Base-by-base conservation (phyloP, 2,113 vertebrate species). In the Hymenochirus boettgeri region DNA sequence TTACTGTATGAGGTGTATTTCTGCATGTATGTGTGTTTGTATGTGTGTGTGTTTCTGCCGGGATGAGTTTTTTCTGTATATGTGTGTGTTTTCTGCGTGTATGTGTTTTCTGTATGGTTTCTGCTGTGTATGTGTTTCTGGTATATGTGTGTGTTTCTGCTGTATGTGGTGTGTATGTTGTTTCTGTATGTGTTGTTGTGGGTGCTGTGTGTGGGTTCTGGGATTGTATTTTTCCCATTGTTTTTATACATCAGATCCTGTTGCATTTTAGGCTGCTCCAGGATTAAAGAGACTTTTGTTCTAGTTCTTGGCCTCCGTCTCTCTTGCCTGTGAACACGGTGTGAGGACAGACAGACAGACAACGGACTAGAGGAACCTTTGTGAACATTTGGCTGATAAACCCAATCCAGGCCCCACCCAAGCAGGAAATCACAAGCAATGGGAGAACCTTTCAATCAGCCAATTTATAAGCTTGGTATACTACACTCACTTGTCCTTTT, bases 321-420 rank as follows among this genome's bases (percentile, higher is more conserved):
- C 22, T 22, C 31, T 35, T 73, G 79, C 72, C 77, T 82, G 73
- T 81, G 73, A 76, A 80, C 80, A 73, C 75, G 71, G 72, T 79
- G 64, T 65, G n/a, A n/a, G 47, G 74, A 76, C 76, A 73, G 77
- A 75, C 75, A 64, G 45, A 76, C 71, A 53, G 70, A 78, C 74
- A 76, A 71, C 74, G 81, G 76, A 70, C 69, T 77, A 81, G 76
- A 76, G 74, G 70, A 69, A 59, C 72, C 80, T 80, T 85, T 82
- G 74, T 85, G 67, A 66, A 72, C 72, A 76, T 71, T 76, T 74
- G 80, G 76, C 78, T 73, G 70, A 72, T 70, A 70, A 60, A 51
- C 76, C 60, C 65, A 76, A 72, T 64, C 73, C 25, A 25, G 22
- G 23, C 51, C 69, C 69, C 71, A 71, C n/a, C n/a, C n/a, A n/a